Evolutionary conservation across 2,888 invertebrate genomes (phyloP).

Genomic region (Creontiades dilutus): DNA sequence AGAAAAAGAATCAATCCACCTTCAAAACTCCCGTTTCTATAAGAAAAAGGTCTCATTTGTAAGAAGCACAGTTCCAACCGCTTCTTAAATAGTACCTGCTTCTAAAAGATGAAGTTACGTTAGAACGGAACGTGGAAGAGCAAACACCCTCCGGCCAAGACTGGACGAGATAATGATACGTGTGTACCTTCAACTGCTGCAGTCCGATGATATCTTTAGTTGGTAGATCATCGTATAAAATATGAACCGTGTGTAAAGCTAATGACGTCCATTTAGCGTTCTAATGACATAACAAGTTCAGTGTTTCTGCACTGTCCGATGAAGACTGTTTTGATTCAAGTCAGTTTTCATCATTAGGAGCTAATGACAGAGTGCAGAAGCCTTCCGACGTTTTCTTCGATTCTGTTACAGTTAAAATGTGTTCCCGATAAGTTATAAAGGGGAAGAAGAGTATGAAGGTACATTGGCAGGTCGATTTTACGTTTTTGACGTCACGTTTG

Average conservation of each 20-base stretch:
- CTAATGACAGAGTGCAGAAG: too few relatives aligned
- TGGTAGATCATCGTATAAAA: neutral
- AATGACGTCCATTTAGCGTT: neutral
- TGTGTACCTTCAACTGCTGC: neutral
- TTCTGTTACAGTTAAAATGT: too few relatives aligned
- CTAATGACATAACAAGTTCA: too few relatives aligned
- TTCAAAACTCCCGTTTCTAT: conserved; percentile 41
- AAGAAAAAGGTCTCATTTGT: conserved; percentile 15
- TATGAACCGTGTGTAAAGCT: too few relatives aligned
- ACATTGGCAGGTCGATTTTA: too few relatives aligned
- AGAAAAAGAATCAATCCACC: conserved; percentile 44
- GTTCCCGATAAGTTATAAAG: too few relatives aligned
- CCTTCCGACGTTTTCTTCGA: too few relatives aligned
- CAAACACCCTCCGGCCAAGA: neutral
- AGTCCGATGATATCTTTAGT: neutral
- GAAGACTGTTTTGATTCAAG: too few relatives aligned
- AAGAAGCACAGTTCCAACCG: conserved; percentile 45
- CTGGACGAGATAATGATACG: neutral
- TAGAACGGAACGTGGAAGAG: conserved; percentile 22
- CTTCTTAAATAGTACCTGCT: conserved; percentile 29
- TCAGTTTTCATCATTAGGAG: too few relatives aligned
- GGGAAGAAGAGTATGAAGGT: too few relatives aligned
- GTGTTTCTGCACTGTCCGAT: too few relatives aligned
- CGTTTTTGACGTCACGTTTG: too few relatives aligned
- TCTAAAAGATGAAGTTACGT: neutral